These are phyloP conservation scores for Volucella zonaria DNA, from an alignment of 2,888 invertebrate genomes.

Conservation along the genomic window DNA sequence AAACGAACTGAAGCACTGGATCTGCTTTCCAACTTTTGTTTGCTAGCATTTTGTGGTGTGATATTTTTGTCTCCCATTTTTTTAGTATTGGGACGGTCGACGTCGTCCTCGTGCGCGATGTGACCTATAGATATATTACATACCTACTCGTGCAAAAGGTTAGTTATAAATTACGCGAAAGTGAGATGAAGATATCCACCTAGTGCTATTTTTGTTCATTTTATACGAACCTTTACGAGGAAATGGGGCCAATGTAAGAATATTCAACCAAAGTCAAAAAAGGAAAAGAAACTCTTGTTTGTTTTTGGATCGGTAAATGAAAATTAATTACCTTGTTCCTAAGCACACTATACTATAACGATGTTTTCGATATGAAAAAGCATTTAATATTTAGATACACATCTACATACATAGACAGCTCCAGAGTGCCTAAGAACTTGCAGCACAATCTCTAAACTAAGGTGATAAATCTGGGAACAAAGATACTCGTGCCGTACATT, in stretches of 20 bases:
- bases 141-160: conserved; percentile 36
- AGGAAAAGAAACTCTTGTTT: conserved; percentile 40
- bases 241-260: background rate
- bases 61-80: conserved; percentile 34
- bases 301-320: conserved; percentile 35
- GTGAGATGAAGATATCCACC: conserved; percentile 35
- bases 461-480: too few species aligned
- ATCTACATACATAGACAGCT: background rate
- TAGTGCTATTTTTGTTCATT: conserved; percentile 19
- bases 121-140: background rate
- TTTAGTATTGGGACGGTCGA: conserved; percentile 54
- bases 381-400: background rate
- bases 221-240: conserved; percentile 6
- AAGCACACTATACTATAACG: conserved; percentile 51
- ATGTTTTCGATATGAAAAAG: conserved; percentile 50
- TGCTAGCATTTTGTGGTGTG: conserved; percentile 40
- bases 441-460: too few species aligned
- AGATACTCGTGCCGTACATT: too few species aligned
- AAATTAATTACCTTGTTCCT: conserved; percentile 56
- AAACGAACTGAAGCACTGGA: conserved; percentile 47
- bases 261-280: conserved; percentile 15
- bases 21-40: conserved; percentile 50
- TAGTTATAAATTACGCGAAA: conserved; percentile 61
- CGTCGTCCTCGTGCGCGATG: conserved; percentile 18
- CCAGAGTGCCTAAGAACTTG: background rate